Conservation (phyloP, 2,797 vertebrate genomes). For the Gallinago solitaria region DNA sequence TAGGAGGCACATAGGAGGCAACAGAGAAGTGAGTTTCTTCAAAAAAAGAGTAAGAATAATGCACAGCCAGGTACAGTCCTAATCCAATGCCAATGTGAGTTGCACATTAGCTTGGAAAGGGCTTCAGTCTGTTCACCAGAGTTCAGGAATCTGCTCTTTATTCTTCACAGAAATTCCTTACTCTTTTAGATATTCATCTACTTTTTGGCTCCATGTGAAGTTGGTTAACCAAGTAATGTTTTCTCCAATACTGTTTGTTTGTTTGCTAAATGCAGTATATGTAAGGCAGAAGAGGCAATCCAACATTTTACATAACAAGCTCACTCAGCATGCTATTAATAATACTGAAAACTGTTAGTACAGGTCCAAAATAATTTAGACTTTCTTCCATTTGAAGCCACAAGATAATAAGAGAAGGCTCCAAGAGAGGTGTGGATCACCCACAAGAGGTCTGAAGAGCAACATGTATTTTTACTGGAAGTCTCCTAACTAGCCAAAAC, state of each 20-base stretch:
- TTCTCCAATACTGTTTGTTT: neutral
- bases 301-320: neutral
- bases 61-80: neutral
- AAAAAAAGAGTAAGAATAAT: neutral
- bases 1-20: neutral
- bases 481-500: conserved; percentile 72
- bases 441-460: conserved; percentile 73
- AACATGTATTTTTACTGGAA: conserved; percentile 77
- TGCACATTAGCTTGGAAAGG: neutral
- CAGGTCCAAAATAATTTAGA: conserved; percentile 54
- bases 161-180: neutral
- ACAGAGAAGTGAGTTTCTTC: neutral
- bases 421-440: conserved; percentile 73
- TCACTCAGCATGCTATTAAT: conserved; percentile 29
- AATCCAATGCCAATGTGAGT: neutral
- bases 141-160: neutral
- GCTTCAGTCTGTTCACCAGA: neutral
- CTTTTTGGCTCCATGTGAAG: neutral
- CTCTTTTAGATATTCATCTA: neutral
- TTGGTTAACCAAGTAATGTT: neutral
- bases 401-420: conserved; percentile 71
- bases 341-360: conserved; percentile 26
- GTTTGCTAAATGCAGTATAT: neutral
- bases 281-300: neutral
- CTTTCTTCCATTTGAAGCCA: conserved; percentile 73